A percentile compares a stretch with the other conserved stretches of the same genome.
phyloP scores from a whole-genome alignment of 1,140 invertebrate genomes.

The Saccostrea glomerata region DNA sequence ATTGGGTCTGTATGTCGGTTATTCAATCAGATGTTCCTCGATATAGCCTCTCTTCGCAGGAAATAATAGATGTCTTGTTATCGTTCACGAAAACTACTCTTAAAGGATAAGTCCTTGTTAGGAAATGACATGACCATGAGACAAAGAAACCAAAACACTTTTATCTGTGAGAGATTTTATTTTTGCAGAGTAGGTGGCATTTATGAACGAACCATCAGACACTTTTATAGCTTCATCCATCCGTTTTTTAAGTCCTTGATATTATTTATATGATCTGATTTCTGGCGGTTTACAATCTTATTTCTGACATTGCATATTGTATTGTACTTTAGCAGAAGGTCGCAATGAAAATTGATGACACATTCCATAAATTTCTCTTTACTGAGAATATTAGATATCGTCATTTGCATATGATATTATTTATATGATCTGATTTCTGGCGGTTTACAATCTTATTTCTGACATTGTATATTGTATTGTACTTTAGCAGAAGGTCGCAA shows the following conservation, averaged over 20 bases:
- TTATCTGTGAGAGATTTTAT: background rate
- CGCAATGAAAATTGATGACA: background rate
- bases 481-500: background rate
- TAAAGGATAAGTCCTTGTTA: background rate
- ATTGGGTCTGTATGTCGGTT: background rate
- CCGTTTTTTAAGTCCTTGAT: too few species aligned
- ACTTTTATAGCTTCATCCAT: background rate
- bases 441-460: background rate
- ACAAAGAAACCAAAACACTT: constrained; percentile 5
- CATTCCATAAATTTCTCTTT: background rate
- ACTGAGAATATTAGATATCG: background rate
- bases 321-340: background rate
- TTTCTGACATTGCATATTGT: background rate
- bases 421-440: too few species aligned
- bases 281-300: background rate
- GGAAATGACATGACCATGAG: background rate
- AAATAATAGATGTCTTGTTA: constrained; percentile 15
- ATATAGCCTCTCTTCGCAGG: background rate
- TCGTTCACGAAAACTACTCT: constrained; percentile 20
- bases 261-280: too few species aligned
- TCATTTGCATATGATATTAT: constrained; percentile 35
- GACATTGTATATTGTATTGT: background rate
- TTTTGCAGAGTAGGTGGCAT: background rate
- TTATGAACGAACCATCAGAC: background rate
- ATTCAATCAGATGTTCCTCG: background rate